phyloP scores from a whole-genome alignment of 2,113 vertebrate species.

The Sturnus vulgaris region DNA sequence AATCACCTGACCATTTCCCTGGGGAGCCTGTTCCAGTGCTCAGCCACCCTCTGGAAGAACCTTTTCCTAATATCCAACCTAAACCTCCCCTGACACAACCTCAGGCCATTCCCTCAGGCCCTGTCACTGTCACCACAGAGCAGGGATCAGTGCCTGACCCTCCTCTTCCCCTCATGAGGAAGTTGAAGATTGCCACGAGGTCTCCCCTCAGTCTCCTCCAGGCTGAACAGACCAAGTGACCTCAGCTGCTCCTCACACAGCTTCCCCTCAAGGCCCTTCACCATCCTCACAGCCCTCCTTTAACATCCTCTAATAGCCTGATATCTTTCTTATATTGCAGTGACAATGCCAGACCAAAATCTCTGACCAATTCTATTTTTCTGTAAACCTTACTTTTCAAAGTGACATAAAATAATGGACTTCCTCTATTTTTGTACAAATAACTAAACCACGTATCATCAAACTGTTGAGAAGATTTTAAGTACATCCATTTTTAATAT shows the following conservation, averaged over 20 bases:
- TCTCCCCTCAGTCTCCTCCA: neutral
- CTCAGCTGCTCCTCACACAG: fast-evolving
- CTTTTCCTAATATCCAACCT: fast-evolving
- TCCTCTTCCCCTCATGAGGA: neutral
- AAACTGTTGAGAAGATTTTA: neutral
- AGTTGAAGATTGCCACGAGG: neutral
- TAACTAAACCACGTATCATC: neutral
- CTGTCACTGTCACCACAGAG: neutral
- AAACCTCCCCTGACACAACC: fast-evolving
- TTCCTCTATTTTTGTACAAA: neutral
- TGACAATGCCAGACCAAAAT: neutral
- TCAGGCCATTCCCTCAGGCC: fast-evolving
- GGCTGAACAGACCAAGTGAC: neutral
- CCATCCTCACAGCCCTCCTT: neutral
- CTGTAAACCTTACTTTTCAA: neutral
- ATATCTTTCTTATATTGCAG: neutral
- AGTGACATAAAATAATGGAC: neutral
- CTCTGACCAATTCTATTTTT: neutral
- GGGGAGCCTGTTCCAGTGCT: neutral
- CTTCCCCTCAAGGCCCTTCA: neutral
- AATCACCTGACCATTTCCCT: neutral
- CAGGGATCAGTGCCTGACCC: neutral
- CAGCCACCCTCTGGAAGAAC: neutral
- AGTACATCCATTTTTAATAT: neutral
- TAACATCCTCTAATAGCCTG: neutral